A percentile compares a stretch with the other conserved stretches of the same genome.
Evolutionary conservation across 1,140 invertebrate species (phyloP).

Genomic region (Brachionus paranguensis): DNA sequence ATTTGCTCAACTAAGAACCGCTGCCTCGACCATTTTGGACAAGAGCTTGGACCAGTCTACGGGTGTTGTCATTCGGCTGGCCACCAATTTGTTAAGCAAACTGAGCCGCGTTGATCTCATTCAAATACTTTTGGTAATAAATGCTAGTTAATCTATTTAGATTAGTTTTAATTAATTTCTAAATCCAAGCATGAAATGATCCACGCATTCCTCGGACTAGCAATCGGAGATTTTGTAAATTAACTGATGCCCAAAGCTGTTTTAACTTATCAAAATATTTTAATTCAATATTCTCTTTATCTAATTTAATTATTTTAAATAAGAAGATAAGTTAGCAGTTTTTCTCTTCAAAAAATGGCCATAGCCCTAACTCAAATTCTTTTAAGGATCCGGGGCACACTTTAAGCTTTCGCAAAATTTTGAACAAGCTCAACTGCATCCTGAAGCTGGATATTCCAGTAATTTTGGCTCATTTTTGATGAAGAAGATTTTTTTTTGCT

Average conservation of each 20-base stretch:
- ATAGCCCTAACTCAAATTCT: background rate
- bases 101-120: constrained; percentile 2
- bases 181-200: constrained; percentile 39
- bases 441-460: constrained; percentile 24
- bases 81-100: background rate
- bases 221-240: constrained; percentile 40
- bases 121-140: constrained; percentile 29
- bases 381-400: background rate
- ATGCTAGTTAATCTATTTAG: background rate
- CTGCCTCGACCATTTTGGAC: constrained; percentile 30
- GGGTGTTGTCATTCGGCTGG: constrained; percentile 13
- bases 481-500: background rate
- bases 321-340: background rate
- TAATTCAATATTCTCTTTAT: background rate
- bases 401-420: constrained; percentile 1
- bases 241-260: background rate
- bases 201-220: constrained; percentile 33
- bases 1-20: background rate
- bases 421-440: background rate
- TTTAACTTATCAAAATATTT: background rate
- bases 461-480: background rate
- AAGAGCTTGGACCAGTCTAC: background rate
- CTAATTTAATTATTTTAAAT: constrained; percentile 7
- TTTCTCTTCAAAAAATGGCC: no score
- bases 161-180: background rate